phyloP scores from a whole-genome alignment of 2,113 vertebrate species.

The Poeciliopsis retropinna region DNA sequence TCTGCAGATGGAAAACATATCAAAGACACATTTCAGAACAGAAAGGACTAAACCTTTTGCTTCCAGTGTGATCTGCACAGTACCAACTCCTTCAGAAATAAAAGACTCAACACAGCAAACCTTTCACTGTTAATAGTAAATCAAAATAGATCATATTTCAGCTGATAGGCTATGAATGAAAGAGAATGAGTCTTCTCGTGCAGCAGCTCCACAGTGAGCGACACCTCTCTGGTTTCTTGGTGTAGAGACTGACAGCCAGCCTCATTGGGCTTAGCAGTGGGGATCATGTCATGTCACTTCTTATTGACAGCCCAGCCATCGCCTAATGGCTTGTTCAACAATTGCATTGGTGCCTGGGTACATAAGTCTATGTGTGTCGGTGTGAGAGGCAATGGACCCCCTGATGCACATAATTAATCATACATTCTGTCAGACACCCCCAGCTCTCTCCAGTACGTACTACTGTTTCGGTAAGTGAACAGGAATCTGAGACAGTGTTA shows the following conservation, averaged over 20 bases:
- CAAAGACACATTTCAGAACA: constrained; percentile 9
- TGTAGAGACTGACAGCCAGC: constrained; percentile 69
- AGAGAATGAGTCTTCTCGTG: constrained; percentile 1
- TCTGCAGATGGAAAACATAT: not conserved
- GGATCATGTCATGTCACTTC: constrained; percentile 75
- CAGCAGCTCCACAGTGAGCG: constrained; percentile 10
- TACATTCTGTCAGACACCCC: constrained; percentile 50
- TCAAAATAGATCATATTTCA: constrained; percentile 21
- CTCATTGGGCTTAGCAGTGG: constrained; percentile 76
- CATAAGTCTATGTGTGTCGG: constrained; percentile 31
- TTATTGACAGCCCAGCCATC: constrained; percentile 70
- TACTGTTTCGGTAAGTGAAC: constrained; percentile 38
- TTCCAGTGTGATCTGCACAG: constrained; percentile 17
- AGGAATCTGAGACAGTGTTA: constrained; percentile 8
- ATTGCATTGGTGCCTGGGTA: constrained; percentile 60
- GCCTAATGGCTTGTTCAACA: constrained; percentile 67
- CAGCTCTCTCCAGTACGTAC: constrained; percentile 15
- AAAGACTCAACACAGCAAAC: constrained; percentile 7
- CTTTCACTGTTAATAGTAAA: constrained; percentile 7
- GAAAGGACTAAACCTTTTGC: constrained; percentile 13
- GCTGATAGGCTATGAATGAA: constrained; percentile 2
- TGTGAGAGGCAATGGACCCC: constrained; percentile 17
- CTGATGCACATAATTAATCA: constrained; percentile 76
- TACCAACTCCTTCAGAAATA: constrained; percentile 9
- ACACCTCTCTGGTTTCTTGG: constrained; percentile 34